Base-by-base conservation (phyloP, 2,888 invertebrate species). In the Plebejus anna region DNA sequence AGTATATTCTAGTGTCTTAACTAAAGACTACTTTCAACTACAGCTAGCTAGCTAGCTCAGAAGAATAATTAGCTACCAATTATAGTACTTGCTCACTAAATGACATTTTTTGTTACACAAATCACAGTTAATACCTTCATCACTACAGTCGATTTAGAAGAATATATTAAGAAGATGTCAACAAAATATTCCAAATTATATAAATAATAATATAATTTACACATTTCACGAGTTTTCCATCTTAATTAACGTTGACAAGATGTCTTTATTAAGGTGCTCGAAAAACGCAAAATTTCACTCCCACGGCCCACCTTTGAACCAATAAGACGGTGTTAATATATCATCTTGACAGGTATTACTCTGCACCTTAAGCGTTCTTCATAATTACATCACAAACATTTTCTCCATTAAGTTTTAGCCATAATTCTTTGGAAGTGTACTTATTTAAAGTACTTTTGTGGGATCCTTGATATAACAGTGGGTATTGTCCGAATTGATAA, bases 321-420 rank as follows among this genome's bases (percentile, higher is more conserved):
- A 90, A 89, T 89, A 88, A 88, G 87, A 86, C 81, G 82, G 76
- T 81, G 84, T 83, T 87, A 87, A 92, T 92, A 89, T 90, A 92
- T 92, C 92, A 92, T 90, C 83, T 86, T 88, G 92, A 90, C 91
- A 88, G 91, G 88, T 92, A 91, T 92, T 92, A 88, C 89, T 87
- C 84, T 82, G 83, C 89, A 90, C 89, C 90, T 89, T 83, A 82
- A 85, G 83, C 84, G 83, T 79, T 82, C 77, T 80, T 80, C 82
- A 84, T 86, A 88, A 89, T 89, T 87, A 86, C 86, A 84, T 86
- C 84, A 85, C 81, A 82, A 80, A 83, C 83, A 78, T 47, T 47
- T 72, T n/a, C 42, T 47, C 36, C 13, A 36, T 32, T 13, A 42
- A 72, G 28, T 47, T 47, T 47, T 72, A 13, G 47, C 47, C 72